Evolutionary conservation across 2,113 vertebrate species (phyloP).

Genomic region (Himantopus leucocephalus): DNA sequence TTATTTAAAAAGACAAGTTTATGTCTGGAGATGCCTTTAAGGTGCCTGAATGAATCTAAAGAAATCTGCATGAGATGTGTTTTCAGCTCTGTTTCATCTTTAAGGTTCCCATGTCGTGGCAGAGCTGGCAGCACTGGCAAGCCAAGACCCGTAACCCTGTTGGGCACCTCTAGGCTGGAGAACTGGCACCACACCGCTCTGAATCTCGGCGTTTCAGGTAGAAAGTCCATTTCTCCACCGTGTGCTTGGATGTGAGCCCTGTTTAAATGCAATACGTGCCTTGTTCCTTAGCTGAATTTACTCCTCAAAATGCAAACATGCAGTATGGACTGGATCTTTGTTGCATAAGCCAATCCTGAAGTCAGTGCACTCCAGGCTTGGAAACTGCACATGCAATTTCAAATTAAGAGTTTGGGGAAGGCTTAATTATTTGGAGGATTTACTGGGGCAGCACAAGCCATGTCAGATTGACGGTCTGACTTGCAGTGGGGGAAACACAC

Average conservation of each 20-base stretch:
- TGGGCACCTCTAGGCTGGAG: background rate
- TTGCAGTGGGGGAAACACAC: background rate
- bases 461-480: background rate
- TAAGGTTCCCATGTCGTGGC: background rate
- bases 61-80: background rate
- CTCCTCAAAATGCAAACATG: background rate
- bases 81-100: background rate
- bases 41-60: background rate
- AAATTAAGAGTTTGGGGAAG: background rate
- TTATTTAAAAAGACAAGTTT: constrained; percentile 35
- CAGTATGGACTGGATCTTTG: background rate
- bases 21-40: constrained; percentile 11
- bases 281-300: background rate
- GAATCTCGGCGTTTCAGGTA: background rate
- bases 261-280: background rate
- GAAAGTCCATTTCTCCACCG: background rate
- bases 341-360: background rate
- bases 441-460: background rate
- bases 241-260: background rate
- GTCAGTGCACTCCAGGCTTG: background rate
- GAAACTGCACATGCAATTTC: background rate
- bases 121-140: background rate
- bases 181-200: background rate
- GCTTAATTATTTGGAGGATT: background rate
- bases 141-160: rapidly evolving